These are phyloP conservation scores for Eristalinus aeneus DNA, from an alignment of 2,888 invertebrate species.

Conservation along the genomic window DNA sequence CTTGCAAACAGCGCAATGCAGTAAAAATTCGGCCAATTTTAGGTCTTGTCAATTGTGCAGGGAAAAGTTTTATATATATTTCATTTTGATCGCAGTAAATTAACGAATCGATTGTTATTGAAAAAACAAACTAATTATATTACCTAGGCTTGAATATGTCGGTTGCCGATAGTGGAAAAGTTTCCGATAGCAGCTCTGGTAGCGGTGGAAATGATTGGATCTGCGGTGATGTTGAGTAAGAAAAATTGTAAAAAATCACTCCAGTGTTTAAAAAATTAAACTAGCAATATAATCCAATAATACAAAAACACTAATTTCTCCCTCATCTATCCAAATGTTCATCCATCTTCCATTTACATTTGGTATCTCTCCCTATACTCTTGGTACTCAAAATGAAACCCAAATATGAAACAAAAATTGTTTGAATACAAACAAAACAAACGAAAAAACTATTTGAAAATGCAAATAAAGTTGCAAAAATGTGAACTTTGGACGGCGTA, in stretches of 20 bases:
- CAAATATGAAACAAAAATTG: constrained; percentile 37
- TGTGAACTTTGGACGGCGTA: constrained; percentile 95
- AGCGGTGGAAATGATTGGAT: constrained; percentile 75
- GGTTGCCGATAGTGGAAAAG: constrained; percentile 61
- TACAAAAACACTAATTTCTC: constrained; percentile 65
- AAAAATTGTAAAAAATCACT: constrained; percentile 75
- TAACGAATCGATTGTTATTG: not conserved
- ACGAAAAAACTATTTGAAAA: constrained; percentile 45
- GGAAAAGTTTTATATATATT: constrained; percentile 18
- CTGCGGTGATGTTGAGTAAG: constrained; percentile 79
- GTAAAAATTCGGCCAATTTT: constrained; percentile 48
- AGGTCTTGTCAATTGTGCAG: constrained; percentile 53
- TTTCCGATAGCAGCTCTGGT: constrained; percentile 61
- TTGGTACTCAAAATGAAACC: constrained; percentile 23
- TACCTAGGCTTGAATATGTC: constrained; percentile 39
- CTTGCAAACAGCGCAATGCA: constrained; percentile 69
- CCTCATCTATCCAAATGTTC: constrained; percentile 65
- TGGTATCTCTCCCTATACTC: constrained; percentile 42
- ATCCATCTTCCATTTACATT: constrained; percentile 59
- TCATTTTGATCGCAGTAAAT: not conserved
- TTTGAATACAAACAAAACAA: constrained; percentile 59
- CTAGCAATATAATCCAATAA: constrained; percentile 56
- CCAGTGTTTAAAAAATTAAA: constrained; percentile 58
- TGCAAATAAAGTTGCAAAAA: constrained; percentile 87
- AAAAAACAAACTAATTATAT: constrained; percentile 1